Evolutionary conservation across 2,113 vertebrate species (phyloP), one percentile per base, ranked within the genome.

Genomic region (Gymnogyps californianus): DNA sequence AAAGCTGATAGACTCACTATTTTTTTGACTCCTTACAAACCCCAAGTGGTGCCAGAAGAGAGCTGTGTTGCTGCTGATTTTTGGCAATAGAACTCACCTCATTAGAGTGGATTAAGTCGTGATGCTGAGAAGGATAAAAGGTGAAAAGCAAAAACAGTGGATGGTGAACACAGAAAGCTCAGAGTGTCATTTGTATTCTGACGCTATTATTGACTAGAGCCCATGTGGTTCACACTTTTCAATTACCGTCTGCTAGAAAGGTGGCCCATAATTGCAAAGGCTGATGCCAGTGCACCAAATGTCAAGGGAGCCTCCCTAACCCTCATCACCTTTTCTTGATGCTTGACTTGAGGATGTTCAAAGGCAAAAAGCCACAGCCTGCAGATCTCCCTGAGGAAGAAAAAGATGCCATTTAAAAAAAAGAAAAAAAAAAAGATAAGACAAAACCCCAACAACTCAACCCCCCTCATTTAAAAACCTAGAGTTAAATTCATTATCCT

Each of bases 81-180:
- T 97, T 98, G 98, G 98, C 98, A 96, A 95, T 79, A 54, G 81
- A 80, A 90, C 93, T 97, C 97, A 96, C 97, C 98, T 98, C 99
- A 98, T 99, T 99, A 99, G 98, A 98, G 97, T 97, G 98, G 98
- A 99, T 99, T 99, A 99, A 98, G 98, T 97, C 96, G 52, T 96
- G 97, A 98, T 96, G 98, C 98, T 98, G 98, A 87, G 98, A 98
- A 96, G 98, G 98, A 98, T 98, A 97, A 99, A 98, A 98, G 98
- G 98, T 98, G 98, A 97, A 98, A 93, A 97, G 98, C 96, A 95
- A 95, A 97, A 97, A 52, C 88, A 79, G 87, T 92, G 97, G 87
- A 95, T 81, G 89, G 98, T 3, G 25, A 93, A 96, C 87, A 83
- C 86, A 96, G 96, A 93, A 94, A 96, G 96, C 97, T 79, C 78